These are phyloP conservation scores for Acrobasis suavella DNA, from an alignment of 2,888 invertebrate genomes.

Conservation along the genomic window DNA sequence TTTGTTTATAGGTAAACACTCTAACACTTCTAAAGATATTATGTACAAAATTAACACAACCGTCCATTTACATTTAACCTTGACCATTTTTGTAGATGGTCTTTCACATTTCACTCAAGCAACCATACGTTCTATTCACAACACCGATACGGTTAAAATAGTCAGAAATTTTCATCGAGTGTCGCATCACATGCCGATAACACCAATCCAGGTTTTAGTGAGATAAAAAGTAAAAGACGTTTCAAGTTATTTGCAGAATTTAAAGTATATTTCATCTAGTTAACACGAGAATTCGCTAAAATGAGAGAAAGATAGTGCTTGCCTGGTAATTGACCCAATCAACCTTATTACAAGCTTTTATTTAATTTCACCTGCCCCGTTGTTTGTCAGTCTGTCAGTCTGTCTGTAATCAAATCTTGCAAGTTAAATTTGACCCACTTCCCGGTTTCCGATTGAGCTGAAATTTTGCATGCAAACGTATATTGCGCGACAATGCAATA, in stretches of 20 bases:
- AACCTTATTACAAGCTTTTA: too few relatives aligned
- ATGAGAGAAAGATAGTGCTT: too few relatives aligned
- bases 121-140: conserved; percentile 45
- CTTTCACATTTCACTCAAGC: conserved; percentile 40
- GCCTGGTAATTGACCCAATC: too few relatives aligned
- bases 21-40: conserved; percentile 45
- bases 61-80: conserved; percentile 57
- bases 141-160: conserved; percentile 41
- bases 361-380: too few relatives aligned
- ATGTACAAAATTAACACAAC: conserved; percentile 43
- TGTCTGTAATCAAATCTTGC: too few relatives aligned
- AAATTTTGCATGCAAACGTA: too few relatives aligned
- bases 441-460: too few relatives aligned
- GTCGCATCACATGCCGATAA: conserved; percentile 39
- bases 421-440: too few relatives aligned
- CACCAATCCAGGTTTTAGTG: conserved; percentile 33
- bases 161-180: conserved; percentile 24
- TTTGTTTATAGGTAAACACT: conserved; percentile 48
- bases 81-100: conserved; percentile 52
- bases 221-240: conserved; percentile 18
- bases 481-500: too few relatives aligned
- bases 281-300: too few relatives aligned
- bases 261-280: too few relatives aligned
- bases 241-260: neutral
- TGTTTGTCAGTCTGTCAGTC: too few relatives aligned